phyloP scores from a whole-genome alignment of 2,797 vertebrate species.

The Ceyx erithaca region DNA sequence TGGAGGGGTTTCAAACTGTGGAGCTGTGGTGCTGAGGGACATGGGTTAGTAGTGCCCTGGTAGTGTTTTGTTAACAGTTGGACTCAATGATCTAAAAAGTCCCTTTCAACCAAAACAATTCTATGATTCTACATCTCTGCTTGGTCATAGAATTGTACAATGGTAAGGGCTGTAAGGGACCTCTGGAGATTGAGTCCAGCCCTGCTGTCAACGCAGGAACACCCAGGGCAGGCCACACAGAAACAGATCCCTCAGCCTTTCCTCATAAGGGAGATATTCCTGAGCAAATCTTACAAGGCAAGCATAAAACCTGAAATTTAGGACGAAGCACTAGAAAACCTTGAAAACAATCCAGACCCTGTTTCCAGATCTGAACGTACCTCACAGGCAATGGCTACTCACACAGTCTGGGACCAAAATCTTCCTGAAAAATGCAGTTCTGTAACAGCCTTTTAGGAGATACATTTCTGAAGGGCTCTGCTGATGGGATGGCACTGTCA shows the following conservation, averaged over 20 bases:
- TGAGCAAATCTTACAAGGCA: neutral
- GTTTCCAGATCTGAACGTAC: neutral
- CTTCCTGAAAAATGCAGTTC: accelerated
- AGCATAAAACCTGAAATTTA: neutral
- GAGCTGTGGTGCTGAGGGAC: neutral
- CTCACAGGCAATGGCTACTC: accelerated
- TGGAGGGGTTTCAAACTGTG: neutral
- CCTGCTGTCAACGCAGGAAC: no score
- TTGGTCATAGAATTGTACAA: no score
- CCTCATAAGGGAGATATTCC: neutral
- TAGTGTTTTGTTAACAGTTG: neutral
- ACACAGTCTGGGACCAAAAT: accelerated
- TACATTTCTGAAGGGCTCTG: accelerated
- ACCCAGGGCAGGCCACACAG: no score
- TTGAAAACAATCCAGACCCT: neutral
- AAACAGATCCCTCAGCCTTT: no score
- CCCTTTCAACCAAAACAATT: neutral
- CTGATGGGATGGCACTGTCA: accelerated
- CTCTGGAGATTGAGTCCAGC: no score
- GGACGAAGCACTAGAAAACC: neutral
- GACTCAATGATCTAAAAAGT: neutral
- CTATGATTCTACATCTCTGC: neutral
- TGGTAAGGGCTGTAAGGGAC: no score
- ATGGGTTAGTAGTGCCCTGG: neutral
- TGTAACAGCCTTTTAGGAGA: neutral